Evolutionary conservation across 2,888 invertebrate species (phyloP), one percentile per base, ranked within the genome.

Genomic region (Noctua janthe): DNA sequence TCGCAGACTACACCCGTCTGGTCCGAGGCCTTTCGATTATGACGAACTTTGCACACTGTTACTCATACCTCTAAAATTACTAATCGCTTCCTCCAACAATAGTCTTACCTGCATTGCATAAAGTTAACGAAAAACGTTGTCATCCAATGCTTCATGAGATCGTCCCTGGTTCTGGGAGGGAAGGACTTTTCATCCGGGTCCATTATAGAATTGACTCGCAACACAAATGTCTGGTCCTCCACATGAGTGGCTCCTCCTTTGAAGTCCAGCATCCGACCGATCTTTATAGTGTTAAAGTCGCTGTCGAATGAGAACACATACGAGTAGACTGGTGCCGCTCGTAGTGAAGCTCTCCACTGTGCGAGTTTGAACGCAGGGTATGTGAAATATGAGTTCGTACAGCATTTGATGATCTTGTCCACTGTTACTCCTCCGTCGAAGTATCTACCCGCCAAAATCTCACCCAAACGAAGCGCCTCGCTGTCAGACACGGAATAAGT

Each of bases 221-320:
- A 97, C 7, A 97, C 86, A 74, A 95, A 96, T 0, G 95, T 94
- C 89, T 97, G 89, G 87, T 97, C 97, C 84, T 97, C 97, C 11
- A 95, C 93, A 77, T 97, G 97, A 1, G 84, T 86, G 0, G 86
- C 69, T 47, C 96, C 97, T 6, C 80, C 83, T 35, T 93, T 90
- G 13, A 96, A 89, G 56, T 94, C 49, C 47, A 90, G 35, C 69
- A 80, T 81, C 13, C 79, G 77, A 11, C 76, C 89, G 4, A 47
- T 90, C 85, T 96, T 96, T 23, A 97, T 92, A 2, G 94, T 81
- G 1, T 95, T 97, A 81, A 93, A 87, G 6, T 94, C 92, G 2
- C 95, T 94, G 43, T 96, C 95, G 75, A 95, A 97, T 8, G 94
- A 89, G 87, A 96, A 97, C 78, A 96, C 92, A 86, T 97, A 97